Evolutionary conservation across 2,797 vertebrate genomes (phyloP).

Genomic region (Cetoscarus ocellatus): DNA sequence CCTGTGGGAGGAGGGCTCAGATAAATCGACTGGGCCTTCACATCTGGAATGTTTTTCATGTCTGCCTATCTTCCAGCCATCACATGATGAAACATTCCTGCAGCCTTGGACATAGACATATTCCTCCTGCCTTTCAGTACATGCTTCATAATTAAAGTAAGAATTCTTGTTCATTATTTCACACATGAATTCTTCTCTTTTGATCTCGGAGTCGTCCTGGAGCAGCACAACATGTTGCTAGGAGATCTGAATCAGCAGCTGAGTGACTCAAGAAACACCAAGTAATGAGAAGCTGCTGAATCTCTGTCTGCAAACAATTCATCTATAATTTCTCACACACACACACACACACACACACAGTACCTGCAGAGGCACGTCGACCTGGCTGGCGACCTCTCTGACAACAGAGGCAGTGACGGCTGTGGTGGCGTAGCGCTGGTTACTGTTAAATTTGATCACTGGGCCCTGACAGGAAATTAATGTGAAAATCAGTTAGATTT

Average conservation of each 20-base stretch:
- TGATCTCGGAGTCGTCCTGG: not conserved
- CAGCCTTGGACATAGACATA: not conserved
- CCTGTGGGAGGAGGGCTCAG: slow-evolving; percentile 76
- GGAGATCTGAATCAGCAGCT: slow-evolving; percentile 15
- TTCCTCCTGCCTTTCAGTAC: not conserved
- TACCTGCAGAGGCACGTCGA: slow-evolving; percentile 94
- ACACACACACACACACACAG: slow-evolving; percentile 1
- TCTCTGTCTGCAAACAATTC: slow-evolving; percentile 6
- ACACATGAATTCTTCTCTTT: not conserved
- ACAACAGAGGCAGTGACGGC: slow-evolving; percentile 92
- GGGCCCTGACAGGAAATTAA: slow-evolving; percentile 87
- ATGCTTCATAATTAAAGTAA: not conserved
- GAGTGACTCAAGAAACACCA: slow-evolving; percentile 15
- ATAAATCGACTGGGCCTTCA: not conserved
- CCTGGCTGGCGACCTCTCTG: slow-evolving; percentile 87
- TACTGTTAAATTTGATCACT: slow-evolving; percentile 96
- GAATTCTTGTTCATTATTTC: not conserved
- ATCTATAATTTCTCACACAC: not conserved
- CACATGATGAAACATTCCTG: not conserved
- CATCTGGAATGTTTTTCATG: not conserved
- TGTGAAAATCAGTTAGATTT: not conserved
- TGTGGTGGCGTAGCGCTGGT: slow-evolving; percentile 96
- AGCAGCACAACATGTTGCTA: slow-evolving; percentile 28
- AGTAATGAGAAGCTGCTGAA: not conserved
- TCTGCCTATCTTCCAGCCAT: too few species aligned